A percentile compares a stretch with the other conserved stretches of the same genome.
Conservation (phyloP, 2,888 invertebrate genomes). For the Lepeophtheirus nordmannii region DNA sequence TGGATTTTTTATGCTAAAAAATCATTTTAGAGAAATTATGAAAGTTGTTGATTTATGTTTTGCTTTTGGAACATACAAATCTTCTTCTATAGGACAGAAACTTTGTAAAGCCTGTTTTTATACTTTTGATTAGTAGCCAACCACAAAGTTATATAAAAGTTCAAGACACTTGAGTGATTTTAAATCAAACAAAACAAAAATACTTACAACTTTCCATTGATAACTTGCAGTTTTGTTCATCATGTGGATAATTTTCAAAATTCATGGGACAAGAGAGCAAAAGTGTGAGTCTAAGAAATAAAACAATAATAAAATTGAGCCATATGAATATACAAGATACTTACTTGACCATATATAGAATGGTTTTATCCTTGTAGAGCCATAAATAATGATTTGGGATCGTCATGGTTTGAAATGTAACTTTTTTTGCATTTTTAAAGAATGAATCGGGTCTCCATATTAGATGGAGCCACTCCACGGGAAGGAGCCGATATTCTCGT, state of each 20-base stretch:
- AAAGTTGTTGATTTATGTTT: too few relatives aligned
- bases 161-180: too few relatives aligned
- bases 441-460: conserved; percentile 32
- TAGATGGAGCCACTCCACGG: conserved; percentile 27
- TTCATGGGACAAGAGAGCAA: conserved; percentile 36
- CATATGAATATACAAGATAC: conserved; percentile 1
- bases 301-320: background rate
- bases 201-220: conserved; percentile 36
- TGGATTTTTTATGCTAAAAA: too few relatives aligned
- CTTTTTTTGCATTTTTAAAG: conserved; percentile 32
- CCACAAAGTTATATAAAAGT: too few relatives aligned
- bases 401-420: conserved; percentile 32
- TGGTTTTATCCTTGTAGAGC: conserved; percentile 30
- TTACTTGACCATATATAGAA: conserved; percentile 33
- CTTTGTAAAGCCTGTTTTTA: too few relatives aligned
- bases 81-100: too few relatives aligned
- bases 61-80: too few relatives aligned
- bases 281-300: conserved; percentile 33
- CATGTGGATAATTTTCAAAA: conserved; percentile 35
- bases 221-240: conserved; percentile 34
- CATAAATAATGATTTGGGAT: conserved; percentile 32
- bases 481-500: conserved; percentile 30
- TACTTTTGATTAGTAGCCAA: too few relatives aligned
- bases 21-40: too few relatives aligned
- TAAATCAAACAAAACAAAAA: background rate